A percentile compares a stretch with the other conserved stretches of the same genome.
Conservation (phyloP, 2,113 vertebrate genomes). For the Uria lomvia region DNA sequence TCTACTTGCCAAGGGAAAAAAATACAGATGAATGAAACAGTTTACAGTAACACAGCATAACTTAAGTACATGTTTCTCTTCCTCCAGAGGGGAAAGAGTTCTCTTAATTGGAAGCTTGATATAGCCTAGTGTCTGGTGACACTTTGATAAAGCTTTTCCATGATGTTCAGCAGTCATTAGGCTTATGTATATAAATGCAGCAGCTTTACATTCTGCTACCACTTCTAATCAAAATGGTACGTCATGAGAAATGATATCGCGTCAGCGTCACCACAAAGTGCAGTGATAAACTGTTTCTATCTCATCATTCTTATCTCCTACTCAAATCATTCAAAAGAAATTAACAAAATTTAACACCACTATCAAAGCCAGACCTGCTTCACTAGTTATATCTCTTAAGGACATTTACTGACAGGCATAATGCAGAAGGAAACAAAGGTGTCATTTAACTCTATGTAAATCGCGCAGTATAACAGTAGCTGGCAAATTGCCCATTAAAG, state of each 20-base stretch:
- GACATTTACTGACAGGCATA: background rate
- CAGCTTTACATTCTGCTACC: background rate
- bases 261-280: background rate
- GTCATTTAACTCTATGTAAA: background rate
- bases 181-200: background rate
- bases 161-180: background rate
- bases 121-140: background rate
- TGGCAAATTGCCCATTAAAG: background rate
- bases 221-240: background rate
- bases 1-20: background rate
- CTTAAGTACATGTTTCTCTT: background rate
- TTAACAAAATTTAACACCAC: background rate
- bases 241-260: background rate
- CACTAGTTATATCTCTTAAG: background rate
- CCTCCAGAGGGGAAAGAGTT: background rate
- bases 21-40: background rate
- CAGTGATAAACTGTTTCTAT: background rate
- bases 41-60: background rate
- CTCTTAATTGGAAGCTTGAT: background rate
- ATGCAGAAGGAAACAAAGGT: background rate
- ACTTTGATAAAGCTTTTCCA: background rate
- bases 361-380: background rate
- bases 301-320: background rate
- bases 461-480: background rate
- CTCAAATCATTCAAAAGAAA: background rate